Conservation (phyloP, 2,797 vertebrate genomes). For the Enteromius anoplus region DNA sequence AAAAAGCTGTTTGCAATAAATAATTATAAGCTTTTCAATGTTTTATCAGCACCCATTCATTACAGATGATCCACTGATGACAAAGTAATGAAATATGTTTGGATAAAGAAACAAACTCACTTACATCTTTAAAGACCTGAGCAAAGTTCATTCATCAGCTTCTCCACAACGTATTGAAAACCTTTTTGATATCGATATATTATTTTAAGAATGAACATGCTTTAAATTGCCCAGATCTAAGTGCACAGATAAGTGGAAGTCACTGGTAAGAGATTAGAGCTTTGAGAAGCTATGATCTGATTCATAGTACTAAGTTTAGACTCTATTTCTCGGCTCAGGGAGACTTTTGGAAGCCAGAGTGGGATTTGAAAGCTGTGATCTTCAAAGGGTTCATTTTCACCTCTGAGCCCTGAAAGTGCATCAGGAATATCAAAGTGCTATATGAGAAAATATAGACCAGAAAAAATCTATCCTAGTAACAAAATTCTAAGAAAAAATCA, state of each 20-base stretch:
- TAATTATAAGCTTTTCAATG: too few species aligned
- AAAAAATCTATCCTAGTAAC: too few species aligned
- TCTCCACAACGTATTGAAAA: neutral
- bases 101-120: neutral
- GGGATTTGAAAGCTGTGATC: neutral
- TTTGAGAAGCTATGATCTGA: conserved; percentile 4
- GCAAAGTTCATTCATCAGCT: neutral
- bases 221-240: conserved; percentile 2
- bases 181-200: neutral
- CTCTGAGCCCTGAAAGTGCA: neutral
- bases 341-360: conserved; percentile 9
- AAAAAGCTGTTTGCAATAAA: neutral
- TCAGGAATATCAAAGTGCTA: neutral
- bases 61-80: neutral
- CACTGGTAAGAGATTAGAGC: conserved; percentile 6
- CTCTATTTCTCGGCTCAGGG: neutral
- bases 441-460: neutral
- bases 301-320: conserved; percentile 27
- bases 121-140: neutral
- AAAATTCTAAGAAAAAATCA: too few species aligned
- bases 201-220: neutral
- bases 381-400: conserved; percentile 15
- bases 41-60: neutral
- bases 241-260: conserved; percentile 6
- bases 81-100: neutral